Evolutionary conservation across 2,113 vertebrate genomes (phyloP).

Genomic region (Pterophyllum scalare): DNA sequence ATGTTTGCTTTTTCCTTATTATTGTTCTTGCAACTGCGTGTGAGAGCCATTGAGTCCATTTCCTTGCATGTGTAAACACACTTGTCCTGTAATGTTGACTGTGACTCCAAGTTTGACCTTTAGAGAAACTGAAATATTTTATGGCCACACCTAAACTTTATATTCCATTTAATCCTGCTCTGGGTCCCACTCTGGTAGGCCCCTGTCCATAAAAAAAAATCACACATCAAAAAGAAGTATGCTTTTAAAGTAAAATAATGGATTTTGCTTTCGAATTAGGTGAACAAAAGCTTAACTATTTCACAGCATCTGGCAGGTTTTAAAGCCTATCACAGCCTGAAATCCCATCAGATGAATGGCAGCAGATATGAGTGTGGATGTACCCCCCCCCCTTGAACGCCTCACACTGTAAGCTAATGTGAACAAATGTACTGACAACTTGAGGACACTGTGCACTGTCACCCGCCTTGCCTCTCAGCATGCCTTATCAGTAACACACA

Average conservation of each 20-base stretch:
- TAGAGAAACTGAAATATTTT: background rate
- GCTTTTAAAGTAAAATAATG: background rate
- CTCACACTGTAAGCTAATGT: constrained; percentile 2
- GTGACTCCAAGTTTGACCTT: background rate
- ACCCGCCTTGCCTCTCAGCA: background rate
- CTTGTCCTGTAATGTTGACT: background rate
- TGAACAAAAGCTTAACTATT: fast-evolving
- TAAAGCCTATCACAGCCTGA: background rate
- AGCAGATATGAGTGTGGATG: background rate
- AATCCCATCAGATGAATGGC: background rate
- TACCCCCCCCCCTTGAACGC: background rate
- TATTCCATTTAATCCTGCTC: background rate
- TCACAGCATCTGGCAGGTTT: background rate
- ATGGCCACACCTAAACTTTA: background rate
- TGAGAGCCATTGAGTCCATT: background rate
- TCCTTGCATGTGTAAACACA: background rate
- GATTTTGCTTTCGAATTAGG: background rate
- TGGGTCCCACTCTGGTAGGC: no score
- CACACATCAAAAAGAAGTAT: background rate
- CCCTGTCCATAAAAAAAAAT: fast-evolving
- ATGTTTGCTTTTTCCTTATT: background rate
- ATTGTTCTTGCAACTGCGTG: background rate
- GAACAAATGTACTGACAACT: constrained; percentile 46
- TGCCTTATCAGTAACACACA: constrained; percentile 32
- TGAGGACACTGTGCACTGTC: constrained; percentile 24